Evolutionary conservation across 2,888 invertebrate genomes (phyloP), one percentile per base, ranked within the genome.

Genomic region (Agrochola macilenta): DNA sequence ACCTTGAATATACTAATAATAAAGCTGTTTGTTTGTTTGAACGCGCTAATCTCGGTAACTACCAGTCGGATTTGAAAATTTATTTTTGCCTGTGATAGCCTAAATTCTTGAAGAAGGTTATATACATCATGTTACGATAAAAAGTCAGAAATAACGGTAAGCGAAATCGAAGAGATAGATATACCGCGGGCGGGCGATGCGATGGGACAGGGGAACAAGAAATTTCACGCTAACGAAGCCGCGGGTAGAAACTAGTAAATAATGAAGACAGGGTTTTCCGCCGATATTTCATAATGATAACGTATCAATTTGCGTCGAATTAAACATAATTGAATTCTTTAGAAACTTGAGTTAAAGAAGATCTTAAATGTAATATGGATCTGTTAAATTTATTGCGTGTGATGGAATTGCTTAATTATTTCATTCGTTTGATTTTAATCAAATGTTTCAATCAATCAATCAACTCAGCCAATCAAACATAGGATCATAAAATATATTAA

Each of bases 401-500:
- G 39, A 49, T 79, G 12, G 8, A 20, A 66, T 73, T 20, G 30
- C 20, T 57, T n/a, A 61, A 66, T 74, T 8, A 57, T 58, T 68
- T 58, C 5, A 64, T 69, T 8, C 64, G 23, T 69, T 64, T 58
- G 20, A 58, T 81, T 81, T 80, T 43, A 81, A 79, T 74, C 14
- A 57, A 74, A 14, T 57, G 17, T 74, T 81, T 52, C 49, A 74
- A 81, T 80, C 49, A 66, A 76, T 74, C 49, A 64, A 76, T 58
- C 57, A 63, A 23, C 0, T 65, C 0, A 23, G 46, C 8, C 49
- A 30, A 39, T 49, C 26, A 46, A 14, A 57, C 2, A 20, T 52
- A 23, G 5, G 14, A 11, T n/a, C 49, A 52, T 68, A 69, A 68
- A 74, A 58, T 58, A 5, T 57, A 17, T 30, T 23, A 58, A 68